Percentiles rank a stretch among this genome's conserved stretches.
These are phyloP conservation scores for Sminthurides bifidus DNA, from an alignment of 1,140 invertebrate genomes.

Conservation along the genomic window DNA sequence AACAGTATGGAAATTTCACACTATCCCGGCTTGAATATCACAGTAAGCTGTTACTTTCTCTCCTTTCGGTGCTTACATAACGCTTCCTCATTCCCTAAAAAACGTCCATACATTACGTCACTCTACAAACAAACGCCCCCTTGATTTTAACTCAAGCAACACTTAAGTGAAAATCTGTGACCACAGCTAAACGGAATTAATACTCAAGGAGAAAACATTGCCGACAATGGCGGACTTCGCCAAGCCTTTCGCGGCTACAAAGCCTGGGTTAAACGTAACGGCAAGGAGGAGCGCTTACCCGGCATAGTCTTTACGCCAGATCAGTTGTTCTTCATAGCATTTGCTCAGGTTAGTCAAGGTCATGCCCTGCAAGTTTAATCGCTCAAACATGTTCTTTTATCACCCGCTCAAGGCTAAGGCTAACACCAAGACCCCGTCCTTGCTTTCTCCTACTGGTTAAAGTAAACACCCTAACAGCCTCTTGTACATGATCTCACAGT, in stretches of 20 bases:
- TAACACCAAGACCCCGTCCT: no score
- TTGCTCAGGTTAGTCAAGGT: constrained; percentile 34
- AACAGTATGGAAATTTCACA: constrained; percentile 56
- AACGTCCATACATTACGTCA: no score
- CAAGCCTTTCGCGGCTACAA: constrained; percentile 34
- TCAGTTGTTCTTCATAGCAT: constrained; percentile 38
- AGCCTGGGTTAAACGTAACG: constrained; percentile 28
- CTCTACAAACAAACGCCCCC: no score
- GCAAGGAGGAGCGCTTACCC: constrained; percentile 9
- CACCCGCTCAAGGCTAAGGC: no score
- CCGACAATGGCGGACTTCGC: constrained; percentile 44
- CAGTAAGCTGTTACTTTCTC: background rate
- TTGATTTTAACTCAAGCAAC: no score
- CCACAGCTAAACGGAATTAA: constrained; percentile 38
- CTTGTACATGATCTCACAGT: no score
- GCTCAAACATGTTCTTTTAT: no score
- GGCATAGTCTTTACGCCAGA: constrained; percentile 27
- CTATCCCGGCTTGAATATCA: constrained; percentile 40
- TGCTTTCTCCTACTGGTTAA: no score
- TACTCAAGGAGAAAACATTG: constrained; percentile 43
- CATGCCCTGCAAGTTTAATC: no score
- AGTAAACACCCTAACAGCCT: no score
- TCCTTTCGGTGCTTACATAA: background rate
- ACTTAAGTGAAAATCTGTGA: no score
- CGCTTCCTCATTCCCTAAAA: background rate